These are phyloP conservation scores for Hiodon tergisus DNA, from an alignment of 2,113 vertebrate genomes.

Conservation along the genomic window DNA sequence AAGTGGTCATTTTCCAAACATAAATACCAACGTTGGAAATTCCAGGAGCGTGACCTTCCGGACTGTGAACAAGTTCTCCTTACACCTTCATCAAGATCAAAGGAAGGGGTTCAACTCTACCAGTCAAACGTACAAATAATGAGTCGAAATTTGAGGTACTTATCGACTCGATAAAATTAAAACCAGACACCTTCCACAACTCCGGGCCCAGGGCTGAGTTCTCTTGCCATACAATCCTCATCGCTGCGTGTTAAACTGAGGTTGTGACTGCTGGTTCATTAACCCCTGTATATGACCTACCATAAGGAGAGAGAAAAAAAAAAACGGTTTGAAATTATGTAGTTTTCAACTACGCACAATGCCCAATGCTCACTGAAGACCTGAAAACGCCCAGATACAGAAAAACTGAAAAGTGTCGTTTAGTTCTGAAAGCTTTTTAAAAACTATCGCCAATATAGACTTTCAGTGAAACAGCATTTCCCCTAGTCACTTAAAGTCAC, in stretches of 20 bases:
- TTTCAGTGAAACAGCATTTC: too few species aligned
- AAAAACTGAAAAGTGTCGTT: too few species aligned
- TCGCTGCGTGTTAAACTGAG: slow-evolving; percentile 9
- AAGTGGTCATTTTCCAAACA: neutral
- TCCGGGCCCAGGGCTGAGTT: slow-evolving; percentile 14
- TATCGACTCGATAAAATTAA: slow-evolving; percentile 34
- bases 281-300: neutral
- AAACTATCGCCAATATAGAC: too few species aligned
- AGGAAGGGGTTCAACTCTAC: slow-evolving; percentile 3
- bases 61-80: slow-evolving; percentile 30
- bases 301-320: too few species aligned
- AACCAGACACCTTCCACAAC: slow-evolving; percentile 33
- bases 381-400: too few species aligned
- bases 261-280: neutral
- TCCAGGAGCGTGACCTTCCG: slow-evolving; percentile 25
- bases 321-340: too few species aligned
- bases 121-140: slow-evolving; percentile 36
- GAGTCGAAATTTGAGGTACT: slow-evolving; percentile 39
- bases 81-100: slow-evolving; percentile 42
- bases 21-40: neutral
- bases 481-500: too few species aligned
- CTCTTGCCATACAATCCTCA: slow-evolving; percentile 17
- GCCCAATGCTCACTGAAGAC: too few species aligned
- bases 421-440: too few species aligned
- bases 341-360: too few species aligned